Evolutionary conservation across 2,888 invertebrate species (phyloP), one percentile per base, ranked within the genome.

Genomic region (Scaptodrosophila latifasciaeformis): DNA sequence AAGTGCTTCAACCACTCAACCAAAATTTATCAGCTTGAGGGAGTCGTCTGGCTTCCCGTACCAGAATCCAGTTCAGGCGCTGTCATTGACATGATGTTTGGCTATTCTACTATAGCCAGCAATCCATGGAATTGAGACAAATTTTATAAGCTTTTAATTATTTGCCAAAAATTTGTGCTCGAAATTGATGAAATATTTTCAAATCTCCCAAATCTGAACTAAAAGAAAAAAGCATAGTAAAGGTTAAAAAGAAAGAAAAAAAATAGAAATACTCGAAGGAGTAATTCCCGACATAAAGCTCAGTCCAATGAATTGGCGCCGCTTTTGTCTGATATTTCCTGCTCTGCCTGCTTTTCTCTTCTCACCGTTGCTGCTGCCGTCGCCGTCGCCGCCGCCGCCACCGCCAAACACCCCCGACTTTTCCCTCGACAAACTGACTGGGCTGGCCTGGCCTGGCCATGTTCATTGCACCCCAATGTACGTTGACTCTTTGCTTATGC

Each of bases 401-500:
- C 30, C 40, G 37, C 27, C 45, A 44, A n/a, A n/a, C n/a, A n/a
- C n/a, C n/a, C n/a, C n/a, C n/a, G n/a, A 4, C 43, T 35, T 37
- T 51, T n/a, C n/a, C n/a, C n/a, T n/a, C n/a, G n/a, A n/a, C n/a
- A n/a, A n/a, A n/a, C n/a, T n/a, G n/a, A n/a, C n/a, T n/a, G n/a
- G n/a, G n/a, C n/a, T n/a, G n/a, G n/a, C n/a, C n/a, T n/a, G n/a
- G n/a, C n/a, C 35, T 37, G 7, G 39, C 30, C 53, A 37, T 75
- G 70, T 72, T 68, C 74, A 74, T 65, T 71, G 76, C 76, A 76
- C 78, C 76, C 76, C 75, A 70, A 70, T 81, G 82, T 82, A 79
- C 82, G 75, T 82, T 82, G 82, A 82, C 82, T 82, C 82, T 80
- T 82, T 78, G 77, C 71, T 70, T 81, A 65, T 67, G 65, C 74